Percentiles rank a stretch among this genome's conserved stretches.
Conservation (phyloP, 2,888 invertebrate species). For the Nephrocerus scutellatus region DNA sequence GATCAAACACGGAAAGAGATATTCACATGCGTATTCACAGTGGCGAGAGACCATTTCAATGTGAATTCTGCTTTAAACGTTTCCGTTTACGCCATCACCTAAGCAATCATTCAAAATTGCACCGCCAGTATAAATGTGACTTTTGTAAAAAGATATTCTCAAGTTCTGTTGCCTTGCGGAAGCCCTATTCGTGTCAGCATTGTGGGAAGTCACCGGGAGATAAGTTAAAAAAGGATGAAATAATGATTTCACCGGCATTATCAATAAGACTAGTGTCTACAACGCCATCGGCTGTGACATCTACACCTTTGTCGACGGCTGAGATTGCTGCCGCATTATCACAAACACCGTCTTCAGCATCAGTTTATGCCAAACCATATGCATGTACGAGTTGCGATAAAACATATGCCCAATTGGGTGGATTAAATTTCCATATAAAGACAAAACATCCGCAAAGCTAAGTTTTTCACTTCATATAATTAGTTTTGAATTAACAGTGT, state of each 20-base stretch:
- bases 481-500: too few species aligned
- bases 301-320: too few species aligned
- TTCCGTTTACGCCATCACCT: slow-evolving; percentile 33
- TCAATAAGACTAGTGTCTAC: too few species aligned
- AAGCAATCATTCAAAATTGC: slow-evolving; percentile 32
- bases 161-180: slow-evolving; percentile 30
- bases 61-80: slow-evolving; percentile 31
- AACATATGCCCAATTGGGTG: slow-evolving; percentile 23
- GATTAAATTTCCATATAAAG: slow-evolving; percentile 24
- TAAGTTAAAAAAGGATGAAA: too few species aligned
- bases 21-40: slow-evolving; percentile 49
- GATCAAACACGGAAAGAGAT: slow-evolving; percentile 28
- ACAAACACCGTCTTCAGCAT: too few species aligned
- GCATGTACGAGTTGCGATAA: slow-evolving; percentile 18
- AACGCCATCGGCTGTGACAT: too few species aligned
- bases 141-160: slow-evolving; percentile 29
- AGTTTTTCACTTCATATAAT: slow-evolving; percentile 7
- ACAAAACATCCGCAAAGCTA: slow-evolving; percentile 20
- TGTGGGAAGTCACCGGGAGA: slow-evolving; percentile 25
- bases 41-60: slow-evolving; percentile 51
- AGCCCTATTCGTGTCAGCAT: slow-evolving; percentile 28
- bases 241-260: too few species aligned
- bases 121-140: slow-evolving; percentile 32
- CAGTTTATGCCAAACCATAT: too few species aligned
- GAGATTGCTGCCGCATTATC: too few species aligned